Conservation (phyloP, 2,113 vertebrate species). For the Mormyrus iriodes region DNA sequence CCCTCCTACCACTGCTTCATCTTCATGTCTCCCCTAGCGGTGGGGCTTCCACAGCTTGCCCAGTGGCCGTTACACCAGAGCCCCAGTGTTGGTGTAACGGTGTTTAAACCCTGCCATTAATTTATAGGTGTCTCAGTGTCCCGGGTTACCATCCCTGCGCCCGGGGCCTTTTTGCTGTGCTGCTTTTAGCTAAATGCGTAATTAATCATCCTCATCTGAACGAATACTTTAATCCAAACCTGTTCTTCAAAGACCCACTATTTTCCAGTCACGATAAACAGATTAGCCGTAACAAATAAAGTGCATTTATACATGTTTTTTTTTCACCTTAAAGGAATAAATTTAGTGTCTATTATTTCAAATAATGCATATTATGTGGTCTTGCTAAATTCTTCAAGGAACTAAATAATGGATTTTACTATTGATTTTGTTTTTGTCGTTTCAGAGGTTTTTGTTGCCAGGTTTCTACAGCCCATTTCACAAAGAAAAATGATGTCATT, state of each 20-base stretch:
- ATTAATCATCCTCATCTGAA: background rate
- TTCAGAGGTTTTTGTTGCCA: background rate
- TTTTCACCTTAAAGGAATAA: too few species aligned
- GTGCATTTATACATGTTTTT: too few species aligned
- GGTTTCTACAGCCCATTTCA: background rate
- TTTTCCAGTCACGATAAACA: background rate
- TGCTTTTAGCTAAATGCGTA: background rate
- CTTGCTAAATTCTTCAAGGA: too few species aligned
- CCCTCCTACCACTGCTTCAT: background rate
- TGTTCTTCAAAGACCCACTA: background rate
- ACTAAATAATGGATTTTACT: too few species aligned
- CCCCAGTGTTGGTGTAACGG: background rate
- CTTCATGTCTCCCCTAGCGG: background rate
- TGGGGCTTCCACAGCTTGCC: background rate
- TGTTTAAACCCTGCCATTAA: background rate
- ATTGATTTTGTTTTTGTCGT: too few species aligned
- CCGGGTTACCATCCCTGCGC: background rate
- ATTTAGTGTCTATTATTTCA: too few species aligned
- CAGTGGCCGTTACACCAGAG: background rate
- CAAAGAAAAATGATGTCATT: too few species aligned
- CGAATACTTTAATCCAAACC: background rate
- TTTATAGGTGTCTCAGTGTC: background rate
- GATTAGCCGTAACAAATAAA: background rate
- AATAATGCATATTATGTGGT: too few species aligned
- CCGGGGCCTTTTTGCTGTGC: background rate